Evolutionary conservation across 2,797 vertebrate species (phyloP), one percentile per base, ranked within the genome.

Genomic region (Smutsia gigantea): DNA sequence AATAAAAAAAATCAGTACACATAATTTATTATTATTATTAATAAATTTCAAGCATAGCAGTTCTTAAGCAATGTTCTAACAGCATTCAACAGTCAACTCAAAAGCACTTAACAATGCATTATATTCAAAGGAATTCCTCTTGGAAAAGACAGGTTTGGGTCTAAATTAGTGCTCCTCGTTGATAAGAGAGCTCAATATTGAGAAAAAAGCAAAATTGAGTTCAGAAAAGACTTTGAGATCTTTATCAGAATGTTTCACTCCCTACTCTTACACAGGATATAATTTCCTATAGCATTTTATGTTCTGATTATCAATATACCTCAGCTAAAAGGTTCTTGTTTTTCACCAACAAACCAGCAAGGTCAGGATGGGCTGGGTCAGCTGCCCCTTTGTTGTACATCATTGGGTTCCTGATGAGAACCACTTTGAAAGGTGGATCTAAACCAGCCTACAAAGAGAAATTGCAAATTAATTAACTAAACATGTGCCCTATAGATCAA

Each of bases 361-460:
- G 7, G 34, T 97, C 94, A 91, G 92, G 74, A 51, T 46, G 21
- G 8, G 59, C 55, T n/a, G 11, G 55, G n/a, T 89, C 90, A 7
- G 83, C 68, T 69, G 83, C n/a, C 57, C 23, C 94, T 94, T 78
- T 92, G 69, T 69, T 88, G 75, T 0, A 4, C 25, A 39, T 29
- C n/a, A 95, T 27, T 66, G 87, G 34, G 42, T 96, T 97, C 84
- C 87, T 95, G 51, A 74, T 55, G n/a, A 85, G 37, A 88, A 68
- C 46, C 17, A 81, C 37, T 91, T 95, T 68, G 74, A 72, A 34
- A 75, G 39, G 61, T 87, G 64, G 55, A 75, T 93, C 96, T 93
- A 95, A 95, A 84, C 57, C 46, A 63, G 71, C 71, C 98, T 98
- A 78, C 46, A 96, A 95, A 85, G 84, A 93, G 51, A 97, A 97